Evolutionary conservation across 2,113 vertebrate genomes (phyloP).

Genomic region (Pavo muticus): DNA sequence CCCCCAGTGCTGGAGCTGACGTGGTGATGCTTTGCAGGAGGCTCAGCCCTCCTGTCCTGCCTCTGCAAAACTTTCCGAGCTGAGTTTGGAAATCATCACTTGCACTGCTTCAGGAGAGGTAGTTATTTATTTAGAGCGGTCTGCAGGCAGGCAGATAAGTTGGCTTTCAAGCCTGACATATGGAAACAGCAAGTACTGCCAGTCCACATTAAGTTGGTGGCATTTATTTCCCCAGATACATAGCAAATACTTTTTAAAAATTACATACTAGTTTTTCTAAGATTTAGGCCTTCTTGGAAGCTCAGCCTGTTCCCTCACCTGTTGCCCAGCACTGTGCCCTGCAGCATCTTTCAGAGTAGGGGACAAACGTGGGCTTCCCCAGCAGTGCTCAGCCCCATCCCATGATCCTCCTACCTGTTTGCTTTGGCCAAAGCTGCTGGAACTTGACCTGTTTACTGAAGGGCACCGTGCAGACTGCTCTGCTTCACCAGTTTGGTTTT

Average conservation of each 20-base stretch:
- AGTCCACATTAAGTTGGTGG: not conserved
- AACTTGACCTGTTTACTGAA: not conserved
- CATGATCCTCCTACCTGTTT: accelerated
- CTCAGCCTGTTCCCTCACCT: not conserved
- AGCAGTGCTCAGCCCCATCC: not conserved
- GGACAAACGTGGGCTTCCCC: not conserved
- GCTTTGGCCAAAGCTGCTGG: accelerated
- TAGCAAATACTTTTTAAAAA: not conserved
- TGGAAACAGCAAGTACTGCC: not conserved
- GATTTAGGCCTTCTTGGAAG: not conserved
- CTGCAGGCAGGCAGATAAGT: not conserved
- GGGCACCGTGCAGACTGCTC: not conserved
- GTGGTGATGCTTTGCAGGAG: not conserved
- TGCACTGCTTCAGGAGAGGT: accelerated
- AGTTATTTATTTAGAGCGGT: not conserved
- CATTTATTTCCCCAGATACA: not conserved
- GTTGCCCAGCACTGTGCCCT: not conserved
- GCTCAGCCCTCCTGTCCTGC: not conserved
- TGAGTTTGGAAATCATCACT: not conserved
- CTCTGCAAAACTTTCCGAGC: accelerated
- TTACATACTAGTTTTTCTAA: not conserved
- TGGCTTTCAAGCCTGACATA: not conserved
- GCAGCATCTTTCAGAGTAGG: not conserved
- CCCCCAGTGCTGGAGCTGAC: not conserved
- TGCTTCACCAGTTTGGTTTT: not conserved